Conservation (phyloP, 2,797 vertebrate genomes). For the Phyllotis vaccarum region DNA sequence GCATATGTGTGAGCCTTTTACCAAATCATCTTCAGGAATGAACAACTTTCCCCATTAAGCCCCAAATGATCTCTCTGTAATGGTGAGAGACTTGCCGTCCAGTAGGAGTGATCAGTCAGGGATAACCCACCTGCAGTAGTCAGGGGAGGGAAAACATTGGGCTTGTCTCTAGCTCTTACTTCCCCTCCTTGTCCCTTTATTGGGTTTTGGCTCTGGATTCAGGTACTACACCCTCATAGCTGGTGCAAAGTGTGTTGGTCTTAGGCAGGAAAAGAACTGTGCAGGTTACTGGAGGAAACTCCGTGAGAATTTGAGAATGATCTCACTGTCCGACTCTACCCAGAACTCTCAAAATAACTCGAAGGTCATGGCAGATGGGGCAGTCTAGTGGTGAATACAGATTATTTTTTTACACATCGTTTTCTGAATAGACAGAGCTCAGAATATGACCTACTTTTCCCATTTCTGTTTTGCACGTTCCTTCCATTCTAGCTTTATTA, state of each 20-base stretch:
- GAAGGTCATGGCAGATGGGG: neutral
- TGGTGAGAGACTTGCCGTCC: neutral
- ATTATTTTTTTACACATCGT: neutral
- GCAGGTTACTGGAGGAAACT: neutral
- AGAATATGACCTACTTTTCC: constrained; percentile 2
- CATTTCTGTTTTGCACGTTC: neutral
- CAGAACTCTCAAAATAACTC: neutral
- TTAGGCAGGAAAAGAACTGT: neutral
- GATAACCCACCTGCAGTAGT: neutral
- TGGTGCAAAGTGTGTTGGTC: neutral
- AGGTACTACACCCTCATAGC: neutral
- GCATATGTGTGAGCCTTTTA: neutral
- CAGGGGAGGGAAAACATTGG: neutral
- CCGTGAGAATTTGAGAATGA: constrained; percentile 61
- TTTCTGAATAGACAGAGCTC: constrained; percentile 3
- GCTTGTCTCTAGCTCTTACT: neutral
- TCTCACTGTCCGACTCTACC: neutral
- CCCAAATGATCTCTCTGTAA: neutral
- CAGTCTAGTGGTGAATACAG: neutral
- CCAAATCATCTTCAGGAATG: neutral
- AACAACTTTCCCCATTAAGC: neutral
- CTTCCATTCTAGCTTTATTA: constrained; percentile 47
- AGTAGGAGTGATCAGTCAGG: neutral
- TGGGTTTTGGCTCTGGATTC: neutral
- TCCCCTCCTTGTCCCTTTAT: neutral